These are phyloP conservation scores for Nasonia giraulti DNA, from an alignment of 1,140 invertebrate genomes.

Conservation along the genomic window DNA sequence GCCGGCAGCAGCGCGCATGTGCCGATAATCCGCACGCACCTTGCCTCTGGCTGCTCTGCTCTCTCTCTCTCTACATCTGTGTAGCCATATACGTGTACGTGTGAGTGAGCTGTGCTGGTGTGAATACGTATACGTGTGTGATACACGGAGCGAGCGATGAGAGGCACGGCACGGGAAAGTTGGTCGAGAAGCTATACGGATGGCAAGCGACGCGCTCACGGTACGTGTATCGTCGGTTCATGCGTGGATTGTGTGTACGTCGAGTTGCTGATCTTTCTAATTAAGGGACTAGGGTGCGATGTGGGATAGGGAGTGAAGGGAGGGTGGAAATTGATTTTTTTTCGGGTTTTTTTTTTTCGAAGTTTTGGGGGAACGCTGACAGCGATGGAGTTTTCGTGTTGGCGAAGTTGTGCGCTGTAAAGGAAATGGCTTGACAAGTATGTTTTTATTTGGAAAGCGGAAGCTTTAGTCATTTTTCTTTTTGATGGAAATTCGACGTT, in stretches of 20 bases:
- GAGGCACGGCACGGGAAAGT: background rate
- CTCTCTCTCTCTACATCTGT: background rate
- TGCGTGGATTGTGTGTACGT: background rate
- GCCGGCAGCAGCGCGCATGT: slow-evolving; percentile 66
- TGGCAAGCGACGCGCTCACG: background rate
- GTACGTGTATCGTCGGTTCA: background rate
- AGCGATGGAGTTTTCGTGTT: background rate
- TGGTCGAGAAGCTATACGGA: background rate
- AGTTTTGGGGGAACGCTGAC: background rate
- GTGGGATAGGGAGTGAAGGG: background rate
- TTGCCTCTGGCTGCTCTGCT: background rate
- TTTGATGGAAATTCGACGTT: too few species aligned
- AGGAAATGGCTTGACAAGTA: background rate
- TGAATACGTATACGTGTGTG: background rate
- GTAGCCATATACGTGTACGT: too few species aligned
- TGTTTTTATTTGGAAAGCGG: too few species aligned
- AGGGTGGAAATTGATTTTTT: background rate
- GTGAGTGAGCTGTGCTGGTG: too few species aligned
- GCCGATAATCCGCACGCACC: slow-evolving; percentile 67
- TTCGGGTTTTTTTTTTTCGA: too few species aligned
- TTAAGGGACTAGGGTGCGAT: slow-evolving; percentile 7
- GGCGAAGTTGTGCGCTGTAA: background rate
- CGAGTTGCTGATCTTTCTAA: slow-evolving; percentile 30
- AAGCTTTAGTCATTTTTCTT: too few species aligned
- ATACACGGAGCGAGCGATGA: background rate